phyloP scores from a whole-genome alignment of 1,140 invertebrate species.

The Diabrotica undecimpunctata region DNA sequence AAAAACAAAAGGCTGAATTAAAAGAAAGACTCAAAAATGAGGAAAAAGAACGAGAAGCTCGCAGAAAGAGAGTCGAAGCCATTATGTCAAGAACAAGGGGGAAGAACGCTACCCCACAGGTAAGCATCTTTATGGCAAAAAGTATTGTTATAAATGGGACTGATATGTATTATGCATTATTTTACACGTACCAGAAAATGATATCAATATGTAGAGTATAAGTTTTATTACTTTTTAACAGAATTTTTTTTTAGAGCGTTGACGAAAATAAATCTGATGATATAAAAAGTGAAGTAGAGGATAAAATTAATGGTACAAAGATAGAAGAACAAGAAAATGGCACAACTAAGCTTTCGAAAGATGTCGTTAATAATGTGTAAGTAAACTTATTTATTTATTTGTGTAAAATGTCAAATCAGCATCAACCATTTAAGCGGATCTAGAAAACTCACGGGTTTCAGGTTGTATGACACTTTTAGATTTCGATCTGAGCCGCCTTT shows the following conservation, averaged over 20 bases:
- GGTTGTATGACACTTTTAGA: no score
- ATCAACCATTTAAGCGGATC: no score
- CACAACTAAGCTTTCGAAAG: slow-evolving; percentile 43
- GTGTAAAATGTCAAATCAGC: no score
- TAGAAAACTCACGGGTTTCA: no score
- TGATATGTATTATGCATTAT: background rate
- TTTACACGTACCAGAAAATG: background rate
- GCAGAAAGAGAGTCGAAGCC: slow-evolving; percentile 75
- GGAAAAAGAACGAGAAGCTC: slow-evolving; percentile 73
- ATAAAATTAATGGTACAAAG: slow-evolving; percentile 44
- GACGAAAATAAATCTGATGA: slow-evolving; percentile 43
- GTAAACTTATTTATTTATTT: slow-evolving; percentile 25
- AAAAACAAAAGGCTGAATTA: slow-evolving; percentile 70
- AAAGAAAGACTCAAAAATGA: slow-evolving; percentile 72
- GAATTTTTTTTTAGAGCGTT: slow-evolving; percentile 31
- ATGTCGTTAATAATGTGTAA: slow-evolving; percentile 46
- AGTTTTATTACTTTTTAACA: no score
- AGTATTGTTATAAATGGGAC: no score
- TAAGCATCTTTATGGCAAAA: slow-evolving; percentile 11
- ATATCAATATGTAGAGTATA: no score
- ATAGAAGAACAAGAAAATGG: slow-evolving; percentile 39
- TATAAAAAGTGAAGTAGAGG: slow-evolving; percentile 33
- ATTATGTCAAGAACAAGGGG: slow-evolving; percentile 78
- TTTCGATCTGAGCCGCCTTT: no score
- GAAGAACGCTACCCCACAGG: slow-evolving; percentile 52